phyloP scores from a whole-genome alignment of 1,140 invertebrate species.

The Diabrotica virgifera region DNA sequence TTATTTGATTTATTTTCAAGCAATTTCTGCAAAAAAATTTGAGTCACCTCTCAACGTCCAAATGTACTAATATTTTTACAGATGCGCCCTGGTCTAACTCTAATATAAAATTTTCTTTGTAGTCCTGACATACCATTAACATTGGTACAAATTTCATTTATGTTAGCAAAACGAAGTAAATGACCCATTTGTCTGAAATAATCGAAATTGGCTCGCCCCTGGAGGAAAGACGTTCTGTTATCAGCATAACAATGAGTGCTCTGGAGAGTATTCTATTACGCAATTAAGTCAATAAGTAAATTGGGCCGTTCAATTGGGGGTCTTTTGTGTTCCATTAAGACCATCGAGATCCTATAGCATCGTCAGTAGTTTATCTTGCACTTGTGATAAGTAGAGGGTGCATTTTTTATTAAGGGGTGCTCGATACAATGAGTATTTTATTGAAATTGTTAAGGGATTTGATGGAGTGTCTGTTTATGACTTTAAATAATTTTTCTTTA shows the following conservation, averaged over 20 bases:
- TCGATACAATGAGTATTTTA: too few relatives aligned
- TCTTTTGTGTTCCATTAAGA: background rate
- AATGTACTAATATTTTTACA: too few relatives aligned
- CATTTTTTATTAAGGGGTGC: too few relatives aligned
- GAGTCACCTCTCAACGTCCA: too few relatives aligned
- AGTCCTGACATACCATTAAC: too few relatives aligned
- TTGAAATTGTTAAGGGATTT: too few relatives aligned
- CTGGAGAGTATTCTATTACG: slow-evolving; percentile 4
- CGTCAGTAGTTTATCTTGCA: slow-evolving; percentile 2
- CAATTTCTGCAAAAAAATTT: too few relatives aligned
- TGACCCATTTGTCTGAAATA: slow-evolving; percentile 11
- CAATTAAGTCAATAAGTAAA: slow-evolving; percentile 15
- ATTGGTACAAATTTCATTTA: slow-evolving; percentile 10
- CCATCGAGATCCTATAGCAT: background rate
- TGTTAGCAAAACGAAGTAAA: slow-evolving; percentile 8
- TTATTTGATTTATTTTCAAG: too few relatives aligned
- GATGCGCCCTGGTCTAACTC: too few relatives aligned
- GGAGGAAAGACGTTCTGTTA: slow-evolving; percentile 9
- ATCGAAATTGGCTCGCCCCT: slow-evolving; percentile 8
- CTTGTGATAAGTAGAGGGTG: slow-evolving; percentile 5
- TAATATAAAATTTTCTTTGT: too few relatives aligned
- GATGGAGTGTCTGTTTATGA: too few relatives aligned
- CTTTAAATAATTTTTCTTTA: too few relatives aligned
- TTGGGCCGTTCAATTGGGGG: slow-evolving; percentile 11
- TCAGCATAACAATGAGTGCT: slow-evolving; percentile 14